These are phyloP conservation scores for Nomia melanderi DNA, from an alignment of 1,140 invertebrate species.

Conservation along the genomic window DNA sequence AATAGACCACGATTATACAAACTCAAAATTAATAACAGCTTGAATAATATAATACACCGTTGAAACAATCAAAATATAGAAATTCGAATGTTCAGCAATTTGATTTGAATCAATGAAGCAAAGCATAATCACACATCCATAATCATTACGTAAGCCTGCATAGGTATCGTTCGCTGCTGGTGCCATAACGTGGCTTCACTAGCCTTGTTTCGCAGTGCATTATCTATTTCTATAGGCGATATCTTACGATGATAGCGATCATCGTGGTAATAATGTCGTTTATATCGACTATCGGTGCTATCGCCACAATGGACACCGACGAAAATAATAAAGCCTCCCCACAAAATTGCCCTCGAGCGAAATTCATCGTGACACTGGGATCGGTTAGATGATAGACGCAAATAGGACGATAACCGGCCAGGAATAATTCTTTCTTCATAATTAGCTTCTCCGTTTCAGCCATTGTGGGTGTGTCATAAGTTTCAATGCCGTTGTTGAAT, in stretches of 20 bases:
- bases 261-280: slow-evolving; percentile 49
- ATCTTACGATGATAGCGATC: slow-evolving; percentile 31
- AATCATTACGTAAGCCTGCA: slow-evolving; percentile 6
- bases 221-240: slow-evolving; percentile 23
- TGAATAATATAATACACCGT: too few relatives aligned
- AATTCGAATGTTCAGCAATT: not conserved
- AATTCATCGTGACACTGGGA: slow-evolving; percentile 33
- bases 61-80: too few relatives aligned
- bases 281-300: slow-evolving; percentile 14
- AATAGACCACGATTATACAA: too few relatives aligned
- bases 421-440: slow-evolving; percentile 77
- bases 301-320: slow-evolving; percentile 2
- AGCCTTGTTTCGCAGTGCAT: slow-evolving; percentile 45
- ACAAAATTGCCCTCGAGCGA: slow-evolving; percentile 20
- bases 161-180: not conserved
- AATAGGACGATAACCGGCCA: slow-evolving; percentile 18
- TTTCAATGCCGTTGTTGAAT: not conserved
- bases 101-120: not conserved
- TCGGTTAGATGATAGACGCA: not conserved
- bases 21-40: too few relatives aligned
- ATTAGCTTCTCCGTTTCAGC: slow-evolving; percentile 39
- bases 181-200: slow-evolving; percentile 30
- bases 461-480: not conserved
- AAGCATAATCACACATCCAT: not conserved
- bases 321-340: slow-evolving; percentile 46